These are phyloP conservation scores for Turritopsis rubra DNA, from an alignment of 30 jellyfish, hydroid and myxozoan species.

Conservation along the genomic window DNA sequence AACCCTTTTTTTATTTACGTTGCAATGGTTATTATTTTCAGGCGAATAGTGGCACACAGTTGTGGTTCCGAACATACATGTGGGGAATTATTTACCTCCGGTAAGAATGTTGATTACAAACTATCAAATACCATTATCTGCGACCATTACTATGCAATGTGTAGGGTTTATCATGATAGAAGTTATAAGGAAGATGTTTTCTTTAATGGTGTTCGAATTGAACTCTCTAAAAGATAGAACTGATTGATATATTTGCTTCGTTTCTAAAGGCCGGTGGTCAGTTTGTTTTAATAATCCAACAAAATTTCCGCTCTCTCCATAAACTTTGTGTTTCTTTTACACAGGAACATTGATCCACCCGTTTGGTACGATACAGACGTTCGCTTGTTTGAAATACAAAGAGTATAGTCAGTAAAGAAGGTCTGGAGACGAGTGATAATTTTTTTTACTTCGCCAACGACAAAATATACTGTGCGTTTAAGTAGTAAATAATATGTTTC, in stretches of 20 bases:
- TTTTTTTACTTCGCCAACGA: not conserved
- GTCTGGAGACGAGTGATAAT: not conserved
- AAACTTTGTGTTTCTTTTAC: not conserved
- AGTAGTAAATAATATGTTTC: no score
- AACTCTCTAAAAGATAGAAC: no score
- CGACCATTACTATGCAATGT: no score
- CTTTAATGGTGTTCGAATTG: no score
- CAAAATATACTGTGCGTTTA: not conserved
- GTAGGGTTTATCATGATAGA: not conserved
- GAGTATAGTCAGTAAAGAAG: conserved; percentile 35
- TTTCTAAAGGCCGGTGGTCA: not conserved
- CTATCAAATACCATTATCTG: no score
- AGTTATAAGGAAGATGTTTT: not conserved
- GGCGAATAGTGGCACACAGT: conserved; percentile 98
- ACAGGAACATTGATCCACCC: conserved; percentile 94
- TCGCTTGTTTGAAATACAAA: conserved; percentile 86
- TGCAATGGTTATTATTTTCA: not conserved
- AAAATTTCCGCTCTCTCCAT: not conserved
- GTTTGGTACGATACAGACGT: conserved; percentile 97
- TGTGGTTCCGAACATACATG: conserved; percentile 96
- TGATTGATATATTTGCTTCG: not conserved
- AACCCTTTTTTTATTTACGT: not conserved
- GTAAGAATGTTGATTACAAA: conserved; percentile 22
- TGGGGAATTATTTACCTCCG: conserved; percentile 94
- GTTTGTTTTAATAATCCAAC: not conserved